These are phyloP conservation scores for Intellagama lesueurii DNA, from an alignment of 2,797 vertebrate genomes.

Conservation along the genomic window DNA sequence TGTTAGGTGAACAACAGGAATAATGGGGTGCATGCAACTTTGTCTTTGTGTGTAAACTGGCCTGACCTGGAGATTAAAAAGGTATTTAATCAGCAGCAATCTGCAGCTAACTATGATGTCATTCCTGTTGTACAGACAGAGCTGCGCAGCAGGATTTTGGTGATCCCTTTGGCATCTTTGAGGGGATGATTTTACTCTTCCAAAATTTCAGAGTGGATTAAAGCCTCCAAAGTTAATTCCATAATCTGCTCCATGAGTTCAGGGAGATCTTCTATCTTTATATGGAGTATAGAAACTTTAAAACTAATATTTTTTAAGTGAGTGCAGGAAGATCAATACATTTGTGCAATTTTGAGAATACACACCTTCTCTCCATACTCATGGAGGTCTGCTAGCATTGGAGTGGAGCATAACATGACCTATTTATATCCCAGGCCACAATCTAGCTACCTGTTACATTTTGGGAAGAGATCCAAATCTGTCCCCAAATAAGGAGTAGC, in stretches of 20 bases:
- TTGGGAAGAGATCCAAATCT: neutral
- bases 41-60: too few species aligned
- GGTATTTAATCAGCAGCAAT: neutral
- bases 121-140: too few species aligned
- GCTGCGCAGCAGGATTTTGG: too few species aligned
- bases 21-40: too few species aligned
- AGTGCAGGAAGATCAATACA: neutral
- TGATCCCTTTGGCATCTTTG: neutral
- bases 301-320: neutral
- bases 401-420: too few species aligned
- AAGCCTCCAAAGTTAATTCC: neutral
- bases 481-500: neutral
- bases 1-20: neutral
- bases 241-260: neutral
- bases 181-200: neutral
- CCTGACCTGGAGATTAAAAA: neutral
- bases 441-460: neutral
- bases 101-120: too few species aligned
- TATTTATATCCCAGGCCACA: too few species aligned
- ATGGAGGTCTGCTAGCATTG: neutral
- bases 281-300: neutral
- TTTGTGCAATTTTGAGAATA: neutral
- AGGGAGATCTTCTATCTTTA: neutral
- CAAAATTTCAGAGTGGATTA: neutral
- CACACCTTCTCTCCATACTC: neutral